Conservation (phyloP, 2,888 invertebrate genomes). For the Allolobophora icterica region DNA sequence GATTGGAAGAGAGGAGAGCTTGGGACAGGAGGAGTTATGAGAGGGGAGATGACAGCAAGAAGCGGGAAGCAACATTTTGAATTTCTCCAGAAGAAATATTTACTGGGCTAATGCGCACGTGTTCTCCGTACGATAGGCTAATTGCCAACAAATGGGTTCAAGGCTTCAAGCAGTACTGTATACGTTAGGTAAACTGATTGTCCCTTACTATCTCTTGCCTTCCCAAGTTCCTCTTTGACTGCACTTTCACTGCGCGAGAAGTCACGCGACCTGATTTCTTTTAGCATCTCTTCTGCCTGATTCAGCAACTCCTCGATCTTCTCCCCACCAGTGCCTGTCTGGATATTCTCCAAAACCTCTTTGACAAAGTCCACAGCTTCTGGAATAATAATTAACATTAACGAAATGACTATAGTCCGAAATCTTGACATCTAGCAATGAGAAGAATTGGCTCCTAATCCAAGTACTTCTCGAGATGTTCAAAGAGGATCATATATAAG, state of each 20-base stretch:
- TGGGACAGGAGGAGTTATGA: no score
- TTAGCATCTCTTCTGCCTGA: constrained; percentile 63
- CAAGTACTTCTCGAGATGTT: no score
- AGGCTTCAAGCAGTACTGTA: background rate
- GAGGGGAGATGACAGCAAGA: no score
- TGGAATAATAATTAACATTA: constrained; percentile 45
- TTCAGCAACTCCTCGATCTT: constrained; percentile 68
- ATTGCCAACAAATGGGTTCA: background rate
- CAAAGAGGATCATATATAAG: no score
- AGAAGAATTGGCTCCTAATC: no score
- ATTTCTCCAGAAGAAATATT: no score
- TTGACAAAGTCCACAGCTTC: constrained; percentile 77
- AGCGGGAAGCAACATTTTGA: no score
- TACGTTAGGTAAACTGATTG: background rate
- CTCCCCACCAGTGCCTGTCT: constrained; percentile 60
- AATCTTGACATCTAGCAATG: no score
- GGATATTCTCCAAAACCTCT: constrained; percentile 76
- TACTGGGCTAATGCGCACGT: no score
- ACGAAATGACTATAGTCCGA: no score
- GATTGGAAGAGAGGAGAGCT: no score
- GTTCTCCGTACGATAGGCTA: no score
- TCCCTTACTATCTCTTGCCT: constrained; percentile 57
- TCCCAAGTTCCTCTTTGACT: constrained; percentile 60
- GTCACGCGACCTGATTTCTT: constrained; percentile 61
- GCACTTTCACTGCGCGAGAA: constrained; percentile 59